phyloP scores from a whole-genome alignment of 2,888 invertebrate genomes.

The Protonemura montana region DNA sequence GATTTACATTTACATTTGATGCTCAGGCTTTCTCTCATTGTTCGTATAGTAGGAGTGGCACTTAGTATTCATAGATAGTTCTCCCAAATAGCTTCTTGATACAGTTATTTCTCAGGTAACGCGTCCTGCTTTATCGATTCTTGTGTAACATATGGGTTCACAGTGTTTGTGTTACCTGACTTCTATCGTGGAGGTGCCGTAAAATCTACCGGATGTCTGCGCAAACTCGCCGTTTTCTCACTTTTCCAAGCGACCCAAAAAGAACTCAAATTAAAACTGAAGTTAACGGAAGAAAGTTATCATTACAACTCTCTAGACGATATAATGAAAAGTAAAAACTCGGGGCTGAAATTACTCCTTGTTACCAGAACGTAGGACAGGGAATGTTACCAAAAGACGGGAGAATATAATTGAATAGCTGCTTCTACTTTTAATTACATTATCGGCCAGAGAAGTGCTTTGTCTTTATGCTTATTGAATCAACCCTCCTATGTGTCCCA shows the following conservation, averaged over 20 bases:
- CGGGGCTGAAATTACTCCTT: not conserved
- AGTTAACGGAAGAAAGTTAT: not conserved
- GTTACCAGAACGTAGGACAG: not conserved
- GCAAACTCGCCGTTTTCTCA: not conserved
- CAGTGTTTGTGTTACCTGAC: not conserved
- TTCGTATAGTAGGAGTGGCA: not conserved
- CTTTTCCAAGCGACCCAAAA: not conserved
- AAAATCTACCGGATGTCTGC: not conserved
- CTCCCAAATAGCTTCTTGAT: not conserved
- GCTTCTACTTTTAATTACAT: too few relatives aligned
- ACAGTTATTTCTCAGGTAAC: not conserved
- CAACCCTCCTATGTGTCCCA: too few relatives aligned
- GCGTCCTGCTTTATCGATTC: not conserved
- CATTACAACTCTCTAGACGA: not conserved
- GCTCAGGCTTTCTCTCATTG: not conserved
- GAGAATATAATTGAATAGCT: not conserved
- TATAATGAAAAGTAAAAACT: not conserved
- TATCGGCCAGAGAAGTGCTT: too few relatives aligned
- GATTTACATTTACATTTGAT: not conserved
- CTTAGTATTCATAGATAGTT: not conserved
- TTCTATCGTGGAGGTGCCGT: not conserved
- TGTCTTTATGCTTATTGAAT: too few relatives aligned
- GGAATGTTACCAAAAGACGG: not conserved
- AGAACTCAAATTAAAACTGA: not conserved
- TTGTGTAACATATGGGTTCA: not conserved